Base-by-base conservation (phyloP, 53 echinoderm and acorn worm genomes). In the Pentamera pediparva region DNA sequence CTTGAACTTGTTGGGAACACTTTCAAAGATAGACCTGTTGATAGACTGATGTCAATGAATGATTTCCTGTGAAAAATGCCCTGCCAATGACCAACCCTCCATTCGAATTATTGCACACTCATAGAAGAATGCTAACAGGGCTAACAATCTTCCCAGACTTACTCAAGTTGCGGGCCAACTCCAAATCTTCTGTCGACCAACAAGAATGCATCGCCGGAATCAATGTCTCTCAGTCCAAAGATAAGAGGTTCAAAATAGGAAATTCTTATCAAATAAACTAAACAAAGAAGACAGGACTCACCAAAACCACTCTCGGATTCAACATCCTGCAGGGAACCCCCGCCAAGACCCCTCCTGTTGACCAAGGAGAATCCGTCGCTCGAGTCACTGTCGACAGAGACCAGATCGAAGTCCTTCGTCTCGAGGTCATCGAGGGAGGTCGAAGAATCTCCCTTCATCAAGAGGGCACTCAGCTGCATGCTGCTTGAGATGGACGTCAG, bases 281-380 rank as follows among this genome's bases (percentile, higher is more conserved):
- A 41, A 8, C 8, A 10, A 41, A 41, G 8, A 41, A 10, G 15
- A 41, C 6, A 35, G 36, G 30, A 74, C 84, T 76, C 76, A 91
- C 96, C 89, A 58, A 90, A 41, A 36, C 91, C 87, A 72, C 90
- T 90, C 38, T 95, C 95, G 26, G 90, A 87, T 48, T 82, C 96
- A 3, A 85, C 59, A 35, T 91, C 96, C 9, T 64, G 52, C 9
- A 56, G 55, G 2, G 71, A 67, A 5, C 81, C 62, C 22, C 41
- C 29, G 1, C 54, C 49, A 26, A 69, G 32, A 41, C 45, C 67
- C 33, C 36, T 33, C n/a, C 73, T 35, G 18, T 52, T 54, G 15
- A 82, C 79, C 35, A 88, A 65, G 5, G 80, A 61, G 26, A 85
- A 90, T 2, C 88, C 87, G 36, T 95, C 96, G n/a, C 96, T 95